Percentiles rank a stretch among this genome's conserved stretches.
Evolutionary conservation across 1,140 invertebrate genomes (phyloP).

Genomic region (Psix sp.): DNA sequence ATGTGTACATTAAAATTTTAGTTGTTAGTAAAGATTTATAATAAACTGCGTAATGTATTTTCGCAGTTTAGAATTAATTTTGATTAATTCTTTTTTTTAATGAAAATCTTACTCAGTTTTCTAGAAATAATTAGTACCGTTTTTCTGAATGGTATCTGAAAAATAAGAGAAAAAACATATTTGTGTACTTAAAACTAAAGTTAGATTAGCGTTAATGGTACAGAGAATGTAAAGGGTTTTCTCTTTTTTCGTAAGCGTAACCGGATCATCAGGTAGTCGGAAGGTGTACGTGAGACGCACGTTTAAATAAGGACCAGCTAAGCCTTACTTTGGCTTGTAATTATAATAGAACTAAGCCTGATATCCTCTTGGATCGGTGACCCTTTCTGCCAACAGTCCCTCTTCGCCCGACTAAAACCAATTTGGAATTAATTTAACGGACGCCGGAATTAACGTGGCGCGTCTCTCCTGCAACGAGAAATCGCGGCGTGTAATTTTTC

Average conservation of each 20-base stretch:
- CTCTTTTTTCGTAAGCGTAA: conserved; percentile 52
- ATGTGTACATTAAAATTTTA: no score
- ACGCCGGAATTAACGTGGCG: conserved; percentile 68
- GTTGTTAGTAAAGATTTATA: no score
- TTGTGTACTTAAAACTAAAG: no score
- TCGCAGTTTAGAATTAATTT: no score
- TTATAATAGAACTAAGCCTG: conserved; percentile 76
- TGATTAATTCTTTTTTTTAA: no score
- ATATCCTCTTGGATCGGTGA: conserved; percentile 74
- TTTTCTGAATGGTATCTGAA: no score
- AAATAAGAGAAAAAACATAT: no score
- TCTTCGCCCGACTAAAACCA: conserved; percentile 70
- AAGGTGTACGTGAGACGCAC: conserved; percentile 62
- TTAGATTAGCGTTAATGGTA: conserved; percentile 50
- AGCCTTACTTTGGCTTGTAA: conserved; percentile 73
- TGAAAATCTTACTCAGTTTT: no score
- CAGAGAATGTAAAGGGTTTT: conserved; percentile 34
- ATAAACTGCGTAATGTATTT: no score
- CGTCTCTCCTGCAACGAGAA: conserved; percentile 41
- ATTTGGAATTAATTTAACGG: conserved; percentile 77
- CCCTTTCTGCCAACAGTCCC: conserved; percentile 67
- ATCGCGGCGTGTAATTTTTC: conserved; percentile 55
- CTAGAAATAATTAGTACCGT: no score
- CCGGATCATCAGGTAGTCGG: conserved; percentile 59
- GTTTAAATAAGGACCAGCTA: conserved; percentile 76